Conservation (phyloP, 2,113 vertebrate species). For the Triplophysa tibetana region DNA sequence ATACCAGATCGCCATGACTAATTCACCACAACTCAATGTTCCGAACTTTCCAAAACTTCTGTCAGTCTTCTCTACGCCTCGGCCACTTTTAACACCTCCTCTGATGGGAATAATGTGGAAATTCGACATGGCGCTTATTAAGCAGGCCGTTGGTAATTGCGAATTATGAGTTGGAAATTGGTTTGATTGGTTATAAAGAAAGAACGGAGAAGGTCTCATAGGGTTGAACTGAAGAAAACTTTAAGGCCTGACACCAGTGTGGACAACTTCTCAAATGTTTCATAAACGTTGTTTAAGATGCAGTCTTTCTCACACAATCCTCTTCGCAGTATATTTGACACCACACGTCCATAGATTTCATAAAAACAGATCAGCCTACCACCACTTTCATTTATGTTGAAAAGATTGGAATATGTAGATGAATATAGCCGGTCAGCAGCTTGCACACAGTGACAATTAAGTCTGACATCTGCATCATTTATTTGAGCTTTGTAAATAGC, state of each 20-base stretch:
- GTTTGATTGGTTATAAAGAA: slow-evolving; percentile 53
- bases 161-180: slow-evolving; percentile 47
- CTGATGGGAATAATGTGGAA: slow-evolving; percentile 45
- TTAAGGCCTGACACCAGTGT: background rate
- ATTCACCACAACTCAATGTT: background rate
- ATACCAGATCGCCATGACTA: background rate
- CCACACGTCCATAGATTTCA: no score
- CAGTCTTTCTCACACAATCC: no score
- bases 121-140: slow-evolving; percentile 45
- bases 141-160: slow-evolving; percentile 47
- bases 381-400: no score
- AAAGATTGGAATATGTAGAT: no score
- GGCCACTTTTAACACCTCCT: slow-evolving; percentile 22
- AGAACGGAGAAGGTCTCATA: background rate
- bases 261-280: background rate
- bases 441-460: background rate
- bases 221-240: background rate
- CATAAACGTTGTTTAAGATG: background rate
- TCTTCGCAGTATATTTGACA: no score
- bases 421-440: background rate
- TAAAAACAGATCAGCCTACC: no score
- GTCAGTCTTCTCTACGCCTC: background rate
- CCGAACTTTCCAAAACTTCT: slow-evolving; percentile 4
- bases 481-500: slow-evolving; percentile 32
- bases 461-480: background rate